These are phyloP conservation scores for Cheilosia soror DNA, from an alignment of 2,888 invertebrate species.

Conservation along the genomic window DNA sequence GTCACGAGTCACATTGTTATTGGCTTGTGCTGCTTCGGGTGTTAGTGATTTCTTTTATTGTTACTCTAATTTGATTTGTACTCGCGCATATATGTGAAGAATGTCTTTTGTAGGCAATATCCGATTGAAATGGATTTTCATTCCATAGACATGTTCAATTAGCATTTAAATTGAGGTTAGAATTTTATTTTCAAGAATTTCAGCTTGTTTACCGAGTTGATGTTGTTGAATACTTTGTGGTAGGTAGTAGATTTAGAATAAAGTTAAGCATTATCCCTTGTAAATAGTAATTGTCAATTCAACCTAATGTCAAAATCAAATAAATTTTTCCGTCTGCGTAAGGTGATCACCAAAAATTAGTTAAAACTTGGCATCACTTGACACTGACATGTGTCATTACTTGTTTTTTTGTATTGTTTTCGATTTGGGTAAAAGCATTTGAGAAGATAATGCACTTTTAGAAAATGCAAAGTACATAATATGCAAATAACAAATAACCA, in stretches of 20 bases:
- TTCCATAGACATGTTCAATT: slow-evolving; percentile 7
- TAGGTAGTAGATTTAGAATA: background rate
- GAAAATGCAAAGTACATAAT: too few species aligned
- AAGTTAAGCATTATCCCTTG: background rate
- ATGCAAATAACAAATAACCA: too few species aligned
- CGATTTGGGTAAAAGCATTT: too few species aligned
- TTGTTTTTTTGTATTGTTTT: too few species aligned
- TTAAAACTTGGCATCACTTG: too few species aligned
- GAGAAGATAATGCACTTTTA: too few species aligned
- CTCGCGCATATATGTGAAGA: background rate
- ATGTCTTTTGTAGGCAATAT: background rate
- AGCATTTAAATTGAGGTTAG: slow-evolving; percentile 23
- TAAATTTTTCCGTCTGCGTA: too few species aligned
- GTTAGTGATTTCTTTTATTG: slow-evolving; percentile 32
- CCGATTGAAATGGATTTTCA: background rate
- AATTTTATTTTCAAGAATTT: background rate
- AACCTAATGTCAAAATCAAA: too few species aligned
- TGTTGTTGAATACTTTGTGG: background rate
- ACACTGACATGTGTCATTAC: too few species aligned
- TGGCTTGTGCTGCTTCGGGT: slow-evolving; percentile 34
- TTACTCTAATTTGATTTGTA: slow-evolving; percentile 7
- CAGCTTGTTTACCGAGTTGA: background rate
- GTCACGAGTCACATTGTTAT: slow-evolving; percentile 22
- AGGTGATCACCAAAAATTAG: too few species aligned
- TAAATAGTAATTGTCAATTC: background rate